Percentiles rank a stretch among this genome's conserved stretches.
phyloP scores from a whole-genome alignment of 1,140 invertebrate genomes.

The Periplaneta americana region DNA sequence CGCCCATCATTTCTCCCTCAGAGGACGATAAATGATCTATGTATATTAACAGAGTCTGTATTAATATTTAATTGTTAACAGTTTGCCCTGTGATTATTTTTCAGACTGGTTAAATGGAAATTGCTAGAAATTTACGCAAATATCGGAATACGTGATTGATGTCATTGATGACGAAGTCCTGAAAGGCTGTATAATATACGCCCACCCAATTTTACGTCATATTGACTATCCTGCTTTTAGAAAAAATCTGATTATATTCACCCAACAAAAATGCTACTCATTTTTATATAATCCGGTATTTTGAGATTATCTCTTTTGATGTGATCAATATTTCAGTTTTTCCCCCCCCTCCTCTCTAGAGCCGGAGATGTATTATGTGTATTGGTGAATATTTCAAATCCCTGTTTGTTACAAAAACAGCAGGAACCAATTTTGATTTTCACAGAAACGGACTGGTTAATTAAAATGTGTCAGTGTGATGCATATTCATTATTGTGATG shows the following conservation, averaged over 20 bases:
- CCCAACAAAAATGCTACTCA: no score
- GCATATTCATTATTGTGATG: not conserved
- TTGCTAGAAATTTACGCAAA: no score
- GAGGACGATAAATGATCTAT: no score
- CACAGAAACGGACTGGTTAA: not conserved
- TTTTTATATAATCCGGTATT: not conserved
- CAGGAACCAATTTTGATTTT: not conserved
- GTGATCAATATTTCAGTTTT: not conserved
- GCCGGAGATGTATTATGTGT: not conserved
- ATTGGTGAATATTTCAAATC: not conserved
- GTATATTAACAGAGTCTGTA: no score
- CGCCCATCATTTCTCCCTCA: no score
- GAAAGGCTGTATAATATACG: no score
- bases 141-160: no score
- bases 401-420: not conserved
- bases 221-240: not conserved
- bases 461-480: not conserved
- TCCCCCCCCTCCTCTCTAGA: not conserved
- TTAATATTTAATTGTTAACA: no score
- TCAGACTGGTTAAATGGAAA: no score
- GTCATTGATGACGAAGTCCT: no score
- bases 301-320: not conserved
- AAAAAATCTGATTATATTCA: not conserved
- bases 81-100: no score
- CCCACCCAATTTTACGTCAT: not conserved